phyloP scores from a whole-genome alignment of 2,797 vertebrate species.

The Thunnus albacares region DNA sequence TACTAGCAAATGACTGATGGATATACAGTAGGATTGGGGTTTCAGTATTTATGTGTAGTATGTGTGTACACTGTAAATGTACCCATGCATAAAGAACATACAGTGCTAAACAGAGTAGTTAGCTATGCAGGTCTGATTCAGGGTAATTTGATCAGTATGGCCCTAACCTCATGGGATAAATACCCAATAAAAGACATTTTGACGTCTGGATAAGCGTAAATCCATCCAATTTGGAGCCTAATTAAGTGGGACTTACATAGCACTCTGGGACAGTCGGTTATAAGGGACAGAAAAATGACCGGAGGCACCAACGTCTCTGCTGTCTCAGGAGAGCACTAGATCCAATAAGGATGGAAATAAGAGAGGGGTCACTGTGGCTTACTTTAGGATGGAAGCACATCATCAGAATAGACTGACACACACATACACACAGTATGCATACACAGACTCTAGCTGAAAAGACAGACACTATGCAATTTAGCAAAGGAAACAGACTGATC shows the following conservation, averaged over 20 bases:
- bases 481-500: constrained; percentile 13
- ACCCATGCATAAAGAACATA: constrained; percentile 22
- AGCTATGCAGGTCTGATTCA: constrained; percentile 59
- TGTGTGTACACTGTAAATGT: constrained; percentile 21
- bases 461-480: not conserved
- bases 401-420: constrained; percentile 35
- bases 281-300: constrained; percentile 76
- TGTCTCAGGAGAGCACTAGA: constrained; percentile 70
- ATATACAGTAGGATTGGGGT: not conserved
- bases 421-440: constrained; percentile 22
- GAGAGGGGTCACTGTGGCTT: constrained; percentile 67
- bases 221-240: constrained; percentile 82
- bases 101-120: constrained; percentile 33
- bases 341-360: constrained; percentile 78
- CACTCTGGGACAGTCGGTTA: constrained; percentile 69
- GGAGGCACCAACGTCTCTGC: constrained; percentile 65
- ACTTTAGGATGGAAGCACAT: constrained; percentile 52
- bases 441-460: not conserved
- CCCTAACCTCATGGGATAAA: constrained; percentile 77
- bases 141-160: constrained; percentile 78
- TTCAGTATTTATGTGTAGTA: constrained; percentile 10
- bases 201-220: constrained; percentile 78
- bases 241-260: constrained; percentile 83
- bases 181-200: constrained; percentile 79
- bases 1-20: constrained; percentile 10